Conservation (phyloP, 2,888 invertebrate genomes). For the Limnephilus lunatus region DNA sequence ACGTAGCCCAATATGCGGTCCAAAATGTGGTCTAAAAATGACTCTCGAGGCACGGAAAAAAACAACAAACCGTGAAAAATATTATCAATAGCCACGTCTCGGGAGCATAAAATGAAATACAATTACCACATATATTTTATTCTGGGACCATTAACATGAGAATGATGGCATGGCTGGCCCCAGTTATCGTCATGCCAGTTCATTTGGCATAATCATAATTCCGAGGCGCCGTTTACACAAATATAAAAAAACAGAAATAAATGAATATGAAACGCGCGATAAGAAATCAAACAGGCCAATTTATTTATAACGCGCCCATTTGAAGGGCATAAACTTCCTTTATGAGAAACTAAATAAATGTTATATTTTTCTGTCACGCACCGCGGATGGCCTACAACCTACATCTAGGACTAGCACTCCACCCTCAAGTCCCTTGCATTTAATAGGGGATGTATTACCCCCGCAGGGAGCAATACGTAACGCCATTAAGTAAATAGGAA, state of each 20-base stretch:
- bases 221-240: constrained; percentile 65
- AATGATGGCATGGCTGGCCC: constrained; percentile 58
- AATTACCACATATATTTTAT: constrained; percentile 44
- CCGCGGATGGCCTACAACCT: constrained; percentile 39
- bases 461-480: constrained; percentile 65
- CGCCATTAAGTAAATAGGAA: constrained; percentile 65
- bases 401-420: constrained; percentile 17
- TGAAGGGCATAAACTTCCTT: constrained; percentile 65
- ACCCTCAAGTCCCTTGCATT: constrained; percentile 60
- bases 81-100: constrained; percentile 42
- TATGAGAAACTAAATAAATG: constrained; percentile 63
- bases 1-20: neutral
- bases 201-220: constrained; percentile 64
- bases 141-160: constrained; percentile 30
- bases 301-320: constrained; percentile 65
- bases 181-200: constrained; percentile 59
- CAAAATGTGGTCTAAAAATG: neutral
- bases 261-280: constrained; percentile 62
- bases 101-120: constrained; percentile 25
- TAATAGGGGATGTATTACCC: constrained; percentile 61
- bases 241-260: constrained; percentile 64
- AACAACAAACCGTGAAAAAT: constrained; percentile 45
- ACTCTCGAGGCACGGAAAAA: constrained; percentile 1
- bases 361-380: constrained; percentile 65
- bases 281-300: constrained; percentile 65